Conservation (phyloP, 2,888 invertebrate species). For the Volucella zonaria region DNA sequence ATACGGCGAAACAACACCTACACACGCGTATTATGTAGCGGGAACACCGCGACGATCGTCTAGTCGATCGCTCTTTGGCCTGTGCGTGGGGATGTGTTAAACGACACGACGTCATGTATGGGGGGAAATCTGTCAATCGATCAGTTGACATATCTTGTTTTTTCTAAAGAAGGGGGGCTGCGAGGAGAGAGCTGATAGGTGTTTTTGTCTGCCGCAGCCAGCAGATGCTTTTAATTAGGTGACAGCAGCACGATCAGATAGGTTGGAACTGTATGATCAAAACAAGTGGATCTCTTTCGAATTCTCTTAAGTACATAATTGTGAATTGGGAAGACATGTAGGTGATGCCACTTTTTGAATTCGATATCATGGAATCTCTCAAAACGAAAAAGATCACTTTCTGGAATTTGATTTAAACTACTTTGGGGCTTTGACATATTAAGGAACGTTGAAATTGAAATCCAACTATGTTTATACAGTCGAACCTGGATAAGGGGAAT, state of each 20-base stretch:
- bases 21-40: not conserved
- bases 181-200: not conserved
- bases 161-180: not conserved
- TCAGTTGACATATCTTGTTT: not conserved
- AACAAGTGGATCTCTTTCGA: conserved; percentile 11
- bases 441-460: too few species aligned
- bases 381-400: too few species aligned
- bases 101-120: too few species aligned
- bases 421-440: too few species aligned
- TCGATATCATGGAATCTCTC: not conserved
- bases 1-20: not conserved
- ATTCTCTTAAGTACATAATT: conserved; percentile 24
- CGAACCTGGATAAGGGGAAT: too few species aligned
- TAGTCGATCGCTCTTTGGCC: conserved; percentile 1
- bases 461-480: too few species aligned
- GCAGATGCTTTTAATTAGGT: too few species aligned
- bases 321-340: not conserved
- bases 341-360: conserved; percentile 31
- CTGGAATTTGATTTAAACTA: too few species aligned
- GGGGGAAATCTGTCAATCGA: not conserved
- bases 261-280: not conserved
- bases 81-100: not conserved
- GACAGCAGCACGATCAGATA: not conserved
- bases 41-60: not conserved
- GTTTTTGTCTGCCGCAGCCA: not conserved